Base-by-base conservation (phyloP, 1,140 invertebrate genomes). In the Drosophila navojoa region DNA sequence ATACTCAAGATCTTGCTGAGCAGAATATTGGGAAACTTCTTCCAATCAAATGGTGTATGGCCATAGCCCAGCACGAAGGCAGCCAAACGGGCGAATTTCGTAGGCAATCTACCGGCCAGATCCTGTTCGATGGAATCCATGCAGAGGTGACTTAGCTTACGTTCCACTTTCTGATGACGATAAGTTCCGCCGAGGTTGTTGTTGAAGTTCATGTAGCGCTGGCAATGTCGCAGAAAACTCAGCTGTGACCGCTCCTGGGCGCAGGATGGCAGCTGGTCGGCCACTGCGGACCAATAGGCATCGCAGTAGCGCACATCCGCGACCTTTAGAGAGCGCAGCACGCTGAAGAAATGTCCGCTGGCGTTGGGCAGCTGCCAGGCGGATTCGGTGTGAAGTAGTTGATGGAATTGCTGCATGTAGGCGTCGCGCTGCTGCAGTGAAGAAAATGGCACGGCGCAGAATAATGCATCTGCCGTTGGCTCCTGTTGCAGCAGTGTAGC, bases 121-220 rank as follows among this genome's bases (percentile, higher is more conserved):
- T 90, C 91, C 52, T 79, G 67, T 32, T 92, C 81, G 1, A 94
- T 81, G 50, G 92, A 82, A 4, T 84, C 70, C 54, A 92, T 73
- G 32, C 94, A 80, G 58, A 92, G 52, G 11, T 86, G 77, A 49
- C 92, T 82, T 5, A 94, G 52, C 35, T 76, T 74, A 9, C 90
- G 91, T 66, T 94, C 94, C 52, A 94, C 81, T 4, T 82, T 62
- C 1, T 72, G 52, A 70, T 93, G 90, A 0, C 93, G 81, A 75
- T 93, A 93, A 4, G 92, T 93, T 10, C 92, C 92, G 11, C 92
- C 90, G 5, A 93, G 72, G 66, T 93, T 93, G 9, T 91, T 92
- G 67, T 93, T 93, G 63, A 94, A 94, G 82, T 93, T 92, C 84
- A 94, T 92, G 69, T 94, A 94, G 22, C 92, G 92, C 60, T 93